A percentile compares a stretch with the other conserved stretches of the same genome.
phyloP scores from a whole-genome alignment of 2,113 vertebrate genomes.

The Conger conger region DNA sequence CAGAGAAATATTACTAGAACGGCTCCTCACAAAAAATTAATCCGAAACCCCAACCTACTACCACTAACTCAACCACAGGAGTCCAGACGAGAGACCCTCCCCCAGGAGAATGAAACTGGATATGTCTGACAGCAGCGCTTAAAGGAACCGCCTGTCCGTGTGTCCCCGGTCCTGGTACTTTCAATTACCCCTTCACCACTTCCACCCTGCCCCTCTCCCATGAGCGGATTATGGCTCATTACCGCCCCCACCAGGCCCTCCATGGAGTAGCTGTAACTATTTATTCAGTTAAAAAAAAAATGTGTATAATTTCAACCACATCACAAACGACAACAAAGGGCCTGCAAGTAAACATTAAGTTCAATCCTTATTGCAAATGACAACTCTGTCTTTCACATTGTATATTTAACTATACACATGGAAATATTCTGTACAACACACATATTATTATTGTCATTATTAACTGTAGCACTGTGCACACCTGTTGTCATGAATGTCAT shows the following conservation, averaged over 20 bases:
- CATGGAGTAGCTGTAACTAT: not conserved
- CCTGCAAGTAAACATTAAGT: not conserved
- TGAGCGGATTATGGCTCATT: not conserved
- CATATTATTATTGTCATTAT: not conserved
- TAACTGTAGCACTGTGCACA: not conserved
- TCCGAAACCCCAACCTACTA: not conserved
- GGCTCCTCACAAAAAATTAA: not conserved
- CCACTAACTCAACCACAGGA: not conserved
- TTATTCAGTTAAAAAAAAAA: not conserved
- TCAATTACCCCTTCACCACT: not conserved
- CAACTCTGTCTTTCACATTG: conserved; percentile 1
- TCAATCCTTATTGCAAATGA: conserved; percentile 11
- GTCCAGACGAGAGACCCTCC: not conserved
- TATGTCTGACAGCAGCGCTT: not conserved
- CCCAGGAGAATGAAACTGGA: conserved; percentile 1
- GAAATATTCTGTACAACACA: not conserved
- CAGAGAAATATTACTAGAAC: not conserved
- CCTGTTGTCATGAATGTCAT: not conserved
- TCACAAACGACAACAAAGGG: not conserved
- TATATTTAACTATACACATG: not conserved
- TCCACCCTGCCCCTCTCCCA: not conserved
- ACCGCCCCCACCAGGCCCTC: not conserved
- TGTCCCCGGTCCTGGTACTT: not conserved
- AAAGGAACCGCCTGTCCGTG: not conserved
- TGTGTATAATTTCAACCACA: not conserved